Evolutionary conservation across 2,113 vertebrate genomes (phyloP).

Genomic region (Macroglossus sobrinus): DNA sequence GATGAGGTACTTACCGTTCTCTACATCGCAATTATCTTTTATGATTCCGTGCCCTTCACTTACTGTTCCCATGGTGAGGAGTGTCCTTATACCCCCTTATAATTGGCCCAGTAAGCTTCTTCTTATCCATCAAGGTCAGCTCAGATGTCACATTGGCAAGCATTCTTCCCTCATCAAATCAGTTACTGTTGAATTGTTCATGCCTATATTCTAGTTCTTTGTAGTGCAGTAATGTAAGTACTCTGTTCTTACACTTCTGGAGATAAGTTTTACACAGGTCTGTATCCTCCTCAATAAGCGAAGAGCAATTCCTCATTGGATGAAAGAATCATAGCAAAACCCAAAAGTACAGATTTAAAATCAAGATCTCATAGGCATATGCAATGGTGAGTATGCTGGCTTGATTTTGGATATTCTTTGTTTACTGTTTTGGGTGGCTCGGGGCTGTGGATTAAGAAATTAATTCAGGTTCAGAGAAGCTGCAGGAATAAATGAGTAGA

Average conservation of each 20-base stretch:
- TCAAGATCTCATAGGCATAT: neutral
- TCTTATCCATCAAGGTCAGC: slow-evolving; percentile 6
- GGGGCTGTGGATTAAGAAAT: neutral
- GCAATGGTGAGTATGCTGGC: neutral
- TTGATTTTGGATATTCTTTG: neutral
- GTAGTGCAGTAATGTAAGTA: neutral
- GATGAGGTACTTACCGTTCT: neutral
- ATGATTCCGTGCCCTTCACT: neutral
- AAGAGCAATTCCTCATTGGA: neutral
- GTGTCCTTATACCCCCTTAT: neutral
- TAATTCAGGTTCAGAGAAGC: neutral
- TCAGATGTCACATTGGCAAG: neutral
- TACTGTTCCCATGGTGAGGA: neutral
- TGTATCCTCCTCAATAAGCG: neutral
- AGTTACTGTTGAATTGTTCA: slow-evolving; percentile 3
- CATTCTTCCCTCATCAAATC: neutral
- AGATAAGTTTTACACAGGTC: neutral
- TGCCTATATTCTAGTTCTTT: neutral
- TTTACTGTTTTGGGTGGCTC: neutral
- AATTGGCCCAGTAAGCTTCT: neutral
- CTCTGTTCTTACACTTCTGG: neutral
- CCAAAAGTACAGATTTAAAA: neutral
- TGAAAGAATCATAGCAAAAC: neutral
- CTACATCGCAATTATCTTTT: neutral
- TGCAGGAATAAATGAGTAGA: neutral